A percentile compares a stretch with the other conserved stretches of the same genome.
Conservation (phyloP, 2,113 vertebrate genomes). For the Actenoides lindsayi region DNA sequence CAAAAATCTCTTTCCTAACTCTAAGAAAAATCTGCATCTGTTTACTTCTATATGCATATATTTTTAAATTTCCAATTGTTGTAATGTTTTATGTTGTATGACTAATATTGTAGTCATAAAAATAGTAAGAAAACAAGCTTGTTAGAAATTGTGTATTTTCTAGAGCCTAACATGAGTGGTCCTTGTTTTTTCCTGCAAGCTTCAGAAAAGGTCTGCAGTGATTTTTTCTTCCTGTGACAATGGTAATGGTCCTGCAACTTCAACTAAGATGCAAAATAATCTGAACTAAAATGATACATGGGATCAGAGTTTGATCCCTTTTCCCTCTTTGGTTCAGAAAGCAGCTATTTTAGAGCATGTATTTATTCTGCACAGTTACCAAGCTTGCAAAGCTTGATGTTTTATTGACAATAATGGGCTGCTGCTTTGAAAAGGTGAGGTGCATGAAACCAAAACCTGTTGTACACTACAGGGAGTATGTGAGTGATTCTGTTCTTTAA, state of each 20-base stretch:
- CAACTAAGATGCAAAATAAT: background rate
- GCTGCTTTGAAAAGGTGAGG: conserved; percentile 3
- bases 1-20: background rate
- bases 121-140: background rate
- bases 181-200: background rate
- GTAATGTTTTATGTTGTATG: background rate
- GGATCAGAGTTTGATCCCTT: background rate
- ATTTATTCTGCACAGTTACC: background rate
- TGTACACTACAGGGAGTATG: background rate
- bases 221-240: background rate
- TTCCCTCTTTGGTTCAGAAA: background rate
- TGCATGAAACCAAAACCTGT: conserved; percentile 38
- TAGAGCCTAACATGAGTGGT: background rate
- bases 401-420: background rate
- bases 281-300: background rate
- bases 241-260: background rate
- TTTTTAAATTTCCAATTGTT: background rate
- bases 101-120: background rate
- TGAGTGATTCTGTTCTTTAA: conserved; percentile 32
- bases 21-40: background rate
- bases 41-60: background rate
- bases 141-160: background rate
- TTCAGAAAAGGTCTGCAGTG: background rate
- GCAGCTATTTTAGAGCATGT: background rate
- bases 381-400: background rate